phyloP scores from a whole-genome alignment of 2,888 invertebrate genomes.

The Seira musarum region DNA sequence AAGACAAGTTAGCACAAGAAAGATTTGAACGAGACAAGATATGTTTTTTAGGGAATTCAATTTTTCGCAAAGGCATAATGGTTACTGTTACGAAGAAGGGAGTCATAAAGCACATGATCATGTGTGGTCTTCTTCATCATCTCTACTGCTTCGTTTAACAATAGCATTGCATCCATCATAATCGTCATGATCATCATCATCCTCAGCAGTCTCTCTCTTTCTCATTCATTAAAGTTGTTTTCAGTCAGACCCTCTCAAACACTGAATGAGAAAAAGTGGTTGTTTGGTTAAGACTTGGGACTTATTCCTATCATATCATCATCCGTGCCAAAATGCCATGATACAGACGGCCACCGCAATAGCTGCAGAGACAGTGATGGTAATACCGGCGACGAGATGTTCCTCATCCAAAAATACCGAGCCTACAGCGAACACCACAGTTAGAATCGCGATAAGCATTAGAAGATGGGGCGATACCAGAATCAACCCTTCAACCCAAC shows the following conservation, averaged over 20 bases:
- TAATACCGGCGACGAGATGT: constrained; percentile 44
- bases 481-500: constrained; percentile 58
- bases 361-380: constrained; percentile 43
- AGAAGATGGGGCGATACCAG: constrained; percentile 59
- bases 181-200: constrained; percentile 1
- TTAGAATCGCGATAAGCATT: constrained; percentile 50
- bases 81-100: not conserved
- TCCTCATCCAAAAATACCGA: constrained; percentile 60
- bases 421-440: constrained; percentile 53
- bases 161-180: constrained; percentile 1
- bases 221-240: constrained; percentile 8
- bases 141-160: not conserved
- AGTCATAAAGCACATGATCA: not conserved
- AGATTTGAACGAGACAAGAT: constrained; percentile 22
- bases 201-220: too few species aligned
- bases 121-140: constrained; percentile 49
- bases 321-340: constrained; percentile 50
- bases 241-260: not conserved
- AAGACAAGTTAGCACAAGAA: constrained; percentile 4
- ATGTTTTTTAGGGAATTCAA: not conserved
- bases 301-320: not conserved
- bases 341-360: constrained; percentile 47
- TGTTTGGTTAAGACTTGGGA: not conserved
- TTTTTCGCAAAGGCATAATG: not conserved
- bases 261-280: too few species aligned